phyloP scores from a whole-genome alignment of 1,140 invertebrate genomes.

The Drosophila malerkotliana region DNA sequence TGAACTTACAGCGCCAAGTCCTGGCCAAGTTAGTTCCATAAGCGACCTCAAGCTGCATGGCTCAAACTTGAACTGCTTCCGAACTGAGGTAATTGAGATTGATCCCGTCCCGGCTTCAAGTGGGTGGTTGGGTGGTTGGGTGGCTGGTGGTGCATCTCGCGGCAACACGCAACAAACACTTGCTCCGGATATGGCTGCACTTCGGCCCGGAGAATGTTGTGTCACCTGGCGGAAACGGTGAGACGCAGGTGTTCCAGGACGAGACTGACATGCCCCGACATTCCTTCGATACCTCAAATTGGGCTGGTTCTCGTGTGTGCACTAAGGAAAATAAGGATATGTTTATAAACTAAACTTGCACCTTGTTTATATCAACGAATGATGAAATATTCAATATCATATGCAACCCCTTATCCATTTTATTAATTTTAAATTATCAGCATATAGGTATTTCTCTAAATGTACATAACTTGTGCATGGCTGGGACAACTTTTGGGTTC shows the following conservation, averaged over 20 bases:
- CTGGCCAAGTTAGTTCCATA: slow-evolving; percentile 37
- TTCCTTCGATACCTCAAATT: slow-evolving; percentile 41
- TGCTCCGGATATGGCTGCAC: slow-evolving; percentile 8
- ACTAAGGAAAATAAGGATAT: slow-evolving; percentile 4
- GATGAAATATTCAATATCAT: too few relatives aligned
- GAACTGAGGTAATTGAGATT: slow-evolving; percentile 46
- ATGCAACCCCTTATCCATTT: neutral
- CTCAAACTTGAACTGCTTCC: slow-evolving; percentile 37
- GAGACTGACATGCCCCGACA: slow-evolving; percentile 29
- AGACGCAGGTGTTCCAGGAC: neutral
- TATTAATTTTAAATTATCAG: neutral
- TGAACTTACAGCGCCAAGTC: slow-evolving; percentile 36
- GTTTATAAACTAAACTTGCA: too few relatives aligned
- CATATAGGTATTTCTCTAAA: neutral
- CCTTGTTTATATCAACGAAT: too few relatives aligned
- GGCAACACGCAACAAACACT: slow-evolving; percentile 38
- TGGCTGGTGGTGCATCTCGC: slow-evolving; percentile 18
- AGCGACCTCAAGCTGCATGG: slow-evolving; percentile 35
- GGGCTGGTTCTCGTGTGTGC: slow-evolving; percentile 17
- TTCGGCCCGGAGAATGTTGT: slow-evolving; percentile 18
- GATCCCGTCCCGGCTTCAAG: slow-evolving; percentile 18
- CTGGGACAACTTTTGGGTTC: slow-evolving; percentile 46
- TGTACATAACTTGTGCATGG: slow-evolving; percentile 18
- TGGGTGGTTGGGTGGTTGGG: neutral
- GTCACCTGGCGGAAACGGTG: slow-evolving; percentile 15